Evolutionary conservation across 2,797 vertebrate genomes (phyloP), one percentile per base, ranked within the genome.

Genomic region (Coilia nasus): DNA sequence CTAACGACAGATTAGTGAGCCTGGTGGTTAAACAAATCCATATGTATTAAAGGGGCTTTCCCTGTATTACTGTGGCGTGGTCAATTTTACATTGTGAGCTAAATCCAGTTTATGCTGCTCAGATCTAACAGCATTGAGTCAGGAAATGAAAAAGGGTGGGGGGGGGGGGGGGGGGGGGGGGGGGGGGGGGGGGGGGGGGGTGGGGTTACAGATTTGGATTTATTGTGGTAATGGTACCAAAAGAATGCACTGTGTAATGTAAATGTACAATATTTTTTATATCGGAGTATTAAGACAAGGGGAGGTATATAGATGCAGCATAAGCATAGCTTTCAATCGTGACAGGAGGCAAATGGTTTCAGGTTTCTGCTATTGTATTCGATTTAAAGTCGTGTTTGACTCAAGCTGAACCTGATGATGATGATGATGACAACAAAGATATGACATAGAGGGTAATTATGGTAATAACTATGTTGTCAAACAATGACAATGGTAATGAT

Each of bases 111-210:
- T 44, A 78, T 41, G 41, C 35, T 44, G 71, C 17, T 1, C 3
- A 6, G 71, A 41, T 78, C 71, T 21, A 78, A n/a, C 71, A 44
- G 71, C 71, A 78, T 78, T 78, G 44, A 78, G 71, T 78, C 31
- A 10, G 71, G 71, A 44, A 44, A 78, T 78, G 44, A 78, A 44
- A 78, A 78, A 17, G 60, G 5, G 60, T n/a, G 28, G 1, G 71
- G 71, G 28, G 15, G 31, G 71, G 35, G 10, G 31, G 35, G 60
- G 5, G 60, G 60, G 28, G 1, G 71, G 71, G 28, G 15, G 31
- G 71, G 35, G 10, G 31, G 35, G 60, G 5, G 60, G 60, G 35
- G 60, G 5, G 60, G 60, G 28, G 1, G 71, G 71, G 28, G 15
- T 15, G 71, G 35, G 10, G 31, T 19, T 44, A 19, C 71, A 78